Conservation (phyloP, 2,113 vertebrate species). For the Jacana jacana region DNA sequence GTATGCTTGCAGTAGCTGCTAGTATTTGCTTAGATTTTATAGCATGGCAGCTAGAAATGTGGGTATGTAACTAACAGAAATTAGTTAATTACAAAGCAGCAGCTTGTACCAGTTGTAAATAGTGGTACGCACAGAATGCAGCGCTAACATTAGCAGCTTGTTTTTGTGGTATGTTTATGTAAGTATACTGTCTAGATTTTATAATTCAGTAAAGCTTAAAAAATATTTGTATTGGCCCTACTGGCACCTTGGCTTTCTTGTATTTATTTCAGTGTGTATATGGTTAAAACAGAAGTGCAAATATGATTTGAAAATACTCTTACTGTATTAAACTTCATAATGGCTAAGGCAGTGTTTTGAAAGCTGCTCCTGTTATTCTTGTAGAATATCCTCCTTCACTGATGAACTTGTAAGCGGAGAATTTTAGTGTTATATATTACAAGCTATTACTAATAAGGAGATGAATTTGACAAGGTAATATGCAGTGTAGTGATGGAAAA, state of each 20-base stretch:
- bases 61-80: background rate
- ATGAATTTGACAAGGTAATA: background rate
- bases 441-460: background rate
- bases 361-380: background rate
- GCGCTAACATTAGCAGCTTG: background rate
- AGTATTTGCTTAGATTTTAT: conserved; percentile 24
- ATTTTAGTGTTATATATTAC: background rate
- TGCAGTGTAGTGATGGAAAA: background rate
- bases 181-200: background rate
- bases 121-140: background rate
- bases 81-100: background rate
- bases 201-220: background rate
- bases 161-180: background rate
- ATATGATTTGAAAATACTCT: background rate
- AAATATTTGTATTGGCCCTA: background rate
- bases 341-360: background rate
- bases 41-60: background rate
- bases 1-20: background rate
- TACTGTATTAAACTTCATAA: background rate
- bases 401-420: background rate
- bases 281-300: background rate
- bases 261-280: background rate
- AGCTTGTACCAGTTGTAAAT: background rate
- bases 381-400: background rate
- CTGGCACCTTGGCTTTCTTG: background rate